These are phyloP conservation scores for Microcebus ravelobensis DNA, from an alignment of 2,113 vertebrate genomes.

Conservation along the genomic window DNA sequence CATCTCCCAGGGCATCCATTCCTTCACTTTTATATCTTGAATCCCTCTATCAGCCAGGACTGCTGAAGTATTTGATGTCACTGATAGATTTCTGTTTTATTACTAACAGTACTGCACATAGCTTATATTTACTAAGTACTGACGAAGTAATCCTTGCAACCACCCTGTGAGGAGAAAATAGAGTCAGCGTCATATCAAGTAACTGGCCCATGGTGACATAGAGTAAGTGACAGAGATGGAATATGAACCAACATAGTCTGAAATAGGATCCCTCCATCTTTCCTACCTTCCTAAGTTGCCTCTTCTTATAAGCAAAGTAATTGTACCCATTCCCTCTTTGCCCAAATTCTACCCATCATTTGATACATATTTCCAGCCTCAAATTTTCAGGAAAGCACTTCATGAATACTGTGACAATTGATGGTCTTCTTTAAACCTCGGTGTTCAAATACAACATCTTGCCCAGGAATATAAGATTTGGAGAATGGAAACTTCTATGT, in stretches of 20 bases:
- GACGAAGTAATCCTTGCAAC: background rate
- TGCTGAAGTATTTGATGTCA: background rate
- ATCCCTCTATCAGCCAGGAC: background rate
- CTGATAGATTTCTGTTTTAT: background rate
- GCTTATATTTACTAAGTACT: background rate
- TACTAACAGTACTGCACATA: background rate
- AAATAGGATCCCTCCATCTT: background rate
- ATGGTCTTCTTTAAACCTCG: background rate
- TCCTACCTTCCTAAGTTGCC: background rate
- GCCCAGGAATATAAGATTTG: background rate
- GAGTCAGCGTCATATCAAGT: background rate
- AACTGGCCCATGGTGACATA: background rate
- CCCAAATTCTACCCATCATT: background rate
- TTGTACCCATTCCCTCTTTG: background rate
- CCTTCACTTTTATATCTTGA: background rate
- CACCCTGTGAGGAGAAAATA: background rate
- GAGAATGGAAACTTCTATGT: background rate
- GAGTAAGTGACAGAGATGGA: background rate
- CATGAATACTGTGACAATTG: background rate
- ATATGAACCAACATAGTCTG: background rate
- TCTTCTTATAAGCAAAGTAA: background rate
- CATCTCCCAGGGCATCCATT: background rate
- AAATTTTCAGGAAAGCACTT: background rate
- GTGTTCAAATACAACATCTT: background rate
- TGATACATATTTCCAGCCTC: background rate